Percentiles rank a stretch among this genome's conserved stretches.
Evolutionary conservation across 2,113 vertebrate species (phyloP).

Genomic region (Andinoacara biseriatus): DNA sequence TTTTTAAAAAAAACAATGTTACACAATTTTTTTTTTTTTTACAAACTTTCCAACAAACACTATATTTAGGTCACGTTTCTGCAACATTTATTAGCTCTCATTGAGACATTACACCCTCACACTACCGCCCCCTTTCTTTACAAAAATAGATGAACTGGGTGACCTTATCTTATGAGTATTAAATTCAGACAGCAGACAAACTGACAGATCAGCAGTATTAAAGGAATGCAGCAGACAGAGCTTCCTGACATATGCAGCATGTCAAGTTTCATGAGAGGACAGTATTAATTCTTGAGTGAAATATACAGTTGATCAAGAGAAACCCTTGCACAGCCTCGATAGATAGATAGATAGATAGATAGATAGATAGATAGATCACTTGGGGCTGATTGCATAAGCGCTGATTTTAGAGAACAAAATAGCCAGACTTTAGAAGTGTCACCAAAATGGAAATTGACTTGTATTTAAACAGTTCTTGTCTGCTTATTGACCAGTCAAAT

Average conservation of each 20-base stretch:
- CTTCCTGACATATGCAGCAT: slow-evolving; percentile 33
- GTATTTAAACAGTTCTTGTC: background rate
- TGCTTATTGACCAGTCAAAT: background rate
- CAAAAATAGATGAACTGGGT: slow-evolving; percentile 63
- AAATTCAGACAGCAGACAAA: slow-evolving; percentile 59
- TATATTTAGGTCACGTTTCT: background rate
- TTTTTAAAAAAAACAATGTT: slow-evolving; percentile 1
- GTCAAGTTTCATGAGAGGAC: slow-evolving; percentile 42
- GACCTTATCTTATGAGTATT: slow-evolving; percentile 67
- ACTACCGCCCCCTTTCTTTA: slow-evolving; percentile 48
- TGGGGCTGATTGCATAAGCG: background rate
- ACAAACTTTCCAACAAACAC: background rate
- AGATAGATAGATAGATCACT: too few species aligned
- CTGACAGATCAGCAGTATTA: slow-evolving; percentile 60
- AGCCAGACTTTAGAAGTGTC: background rate
- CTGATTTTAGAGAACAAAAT: background rate
- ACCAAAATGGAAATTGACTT: background rate
- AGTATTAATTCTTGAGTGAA: slow-evolving; percentile 15
- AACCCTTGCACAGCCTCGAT: slow-evolving; percentile 14
- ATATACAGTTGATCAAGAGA: slow-evolving; percentile 11
- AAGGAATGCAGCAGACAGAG: slow-evolving; percentile 45
- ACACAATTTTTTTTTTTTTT: background rate
- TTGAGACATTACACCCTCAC: background rate
- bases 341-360: too few species aligned
- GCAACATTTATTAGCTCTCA: background rate